A percentile compares a stretch with the other conserved stretches of the same genome.
Evolutionary conservation across 2,888 invertebrate species (phyloP).

Genomic region (Amorpha juglandis): DNA sequence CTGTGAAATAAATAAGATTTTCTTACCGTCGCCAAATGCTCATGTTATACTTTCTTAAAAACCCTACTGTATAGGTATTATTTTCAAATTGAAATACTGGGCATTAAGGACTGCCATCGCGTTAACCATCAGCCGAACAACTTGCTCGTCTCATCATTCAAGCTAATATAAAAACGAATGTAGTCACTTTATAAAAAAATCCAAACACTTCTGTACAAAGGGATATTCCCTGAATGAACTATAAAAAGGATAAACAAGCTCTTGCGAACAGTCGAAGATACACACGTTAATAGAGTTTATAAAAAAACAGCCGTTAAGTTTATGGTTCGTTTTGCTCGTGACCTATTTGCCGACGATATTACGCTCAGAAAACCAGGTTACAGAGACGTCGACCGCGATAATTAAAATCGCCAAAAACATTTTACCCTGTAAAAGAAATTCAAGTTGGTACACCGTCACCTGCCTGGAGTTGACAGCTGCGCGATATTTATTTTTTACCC

Average conservation of each 20-base stretch:
- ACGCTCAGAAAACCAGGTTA: constrained; percentile 21
- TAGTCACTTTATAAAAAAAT: background rate
- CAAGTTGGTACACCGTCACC: constrained; percentile 3
- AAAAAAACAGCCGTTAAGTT: constrained; percentile 22
- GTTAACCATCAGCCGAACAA: too few relatives aligned
- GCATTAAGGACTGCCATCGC: too few relatives aligned
- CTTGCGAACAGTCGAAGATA: background rate
- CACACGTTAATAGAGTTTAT: constrained; percentile 1
- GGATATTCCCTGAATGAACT: background rate
- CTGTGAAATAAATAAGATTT: too few relatives aligned
- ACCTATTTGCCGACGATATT: constrained; percentile 33
- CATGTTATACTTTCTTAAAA: too few relatives aligned
- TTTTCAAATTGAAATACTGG: too few relatives aligned
- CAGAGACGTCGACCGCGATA: constrained; percentile 10
- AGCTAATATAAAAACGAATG: too few relatives aligned
- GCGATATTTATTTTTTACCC: background rate
- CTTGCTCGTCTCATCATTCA: too few relatives aligned
- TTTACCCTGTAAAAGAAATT: constrained; percentile 21
- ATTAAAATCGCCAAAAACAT: constrained; percentile 19
- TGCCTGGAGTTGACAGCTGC: constrained; percentile 7
- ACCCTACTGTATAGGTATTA: too few relatives aligned
- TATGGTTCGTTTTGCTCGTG: constrained; percentile 31
- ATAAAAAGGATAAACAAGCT: background rate
- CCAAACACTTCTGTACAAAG: too few relatives aligned
- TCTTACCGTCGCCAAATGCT: too few relatives aligned